Base-by-base conservation (phyloP, 2,113 vertebrate species). In the Tenrec ecaudatus region DNA sequence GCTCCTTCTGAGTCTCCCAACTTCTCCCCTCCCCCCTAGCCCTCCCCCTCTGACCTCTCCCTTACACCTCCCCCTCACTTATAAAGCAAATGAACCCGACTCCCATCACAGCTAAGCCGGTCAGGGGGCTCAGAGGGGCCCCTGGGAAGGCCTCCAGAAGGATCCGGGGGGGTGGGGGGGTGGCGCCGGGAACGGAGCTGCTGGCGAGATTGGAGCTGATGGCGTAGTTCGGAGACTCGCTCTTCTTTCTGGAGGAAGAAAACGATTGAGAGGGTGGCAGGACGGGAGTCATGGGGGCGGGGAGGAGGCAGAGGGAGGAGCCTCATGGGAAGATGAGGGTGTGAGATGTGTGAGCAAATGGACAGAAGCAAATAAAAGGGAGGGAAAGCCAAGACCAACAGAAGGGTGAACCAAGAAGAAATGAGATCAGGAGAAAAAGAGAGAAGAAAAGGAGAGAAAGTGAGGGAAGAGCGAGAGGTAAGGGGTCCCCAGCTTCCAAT, bases 71-170 rank as follows among this genome's bases (percentile, higher is more conserved):
- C 17, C 90, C 87, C 68, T 99, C 98, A 99, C 95, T 99, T 99
- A 91, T 99, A 99, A 84, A 99, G 98, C 91, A 99, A 98, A 25
- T 99, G 99, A 92, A 99, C 98, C 36, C 99, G 98, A 97, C 99
- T 99, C 89, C 99, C 98, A 85, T 99, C 99, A 97, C 99, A 99
- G 97, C 99, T 99, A 97, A 99, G 98, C 96, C 99, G 99, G 97
- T 99, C 99, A 0, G 97, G 97, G 53, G 97, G 98, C 29, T 98
- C 98, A 0, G 97, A 94, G 19, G 96, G 93, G 1, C 96, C 97
- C 79, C 96, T 92, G 33, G 97, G 96, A 22, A 97, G 94, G 19
- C 79, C 82, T 38, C 95, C 97, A 1, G 97, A 96, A 29, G 94
- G 94, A 31, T 97, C 97, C 36, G 97, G 98, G 47, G 4, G 98